Evolutionary conservation across 2,888 invertebrate species (phyloP).

Genomic region (Cheilosia soror): DNA sequence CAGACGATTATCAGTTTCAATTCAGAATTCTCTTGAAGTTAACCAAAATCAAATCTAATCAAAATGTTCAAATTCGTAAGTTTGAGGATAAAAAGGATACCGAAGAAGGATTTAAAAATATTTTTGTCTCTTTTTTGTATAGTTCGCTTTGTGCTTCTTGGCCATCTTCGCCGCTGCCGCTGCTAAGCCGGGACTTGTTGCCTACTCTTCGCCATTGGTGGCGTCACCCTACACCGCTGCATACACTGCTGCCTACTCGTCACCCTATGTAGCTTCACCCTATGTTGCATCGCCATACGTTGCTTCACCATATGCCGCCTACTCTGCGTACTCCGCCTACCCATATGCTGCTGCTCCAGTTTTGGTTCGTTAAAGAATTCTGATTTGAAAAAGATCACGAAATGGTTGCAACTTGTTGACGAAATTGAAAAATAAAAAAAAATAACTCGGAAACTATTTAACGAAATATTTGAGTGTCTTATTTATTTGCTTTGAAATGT

Average conservation of each 20-base stretch:
- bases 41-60: constrained; percentile 40
- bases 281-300: constrained; percentile 60
- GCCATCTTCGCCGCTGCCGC: constrained; percentile 61
- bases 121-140: background rate
- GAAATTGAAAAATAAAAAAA: constrained; percentile 14
- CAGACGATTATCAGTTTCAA: constrained; percentile 56
- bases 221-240: constrained; percentile 62
- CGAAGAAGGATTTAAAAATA: background rate
- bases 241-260: constrained; percentile 48
- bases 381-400: background rate
- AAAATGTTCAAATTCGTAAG: constrained; percentile 73
- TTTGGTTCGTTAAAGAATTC: constrained; percentile 59
- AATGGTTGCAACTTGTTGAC: constrained; percentile 5
- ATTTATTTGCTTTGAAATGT: background rate
- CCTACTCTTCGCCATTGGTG: constrained; percentile 60
- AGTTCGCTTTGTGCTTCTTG: constrained; percentile 66
- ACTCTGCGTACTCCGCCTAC: constrained; percentile 69
- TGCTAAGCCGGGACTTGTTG: constrained; percentile 65
- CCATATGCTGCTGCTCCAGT: constrained; percentile 63
- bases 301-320: constrained; percentile 67
- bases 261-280: constrained; percentile 55
- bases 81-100: constrained; percentile 1
- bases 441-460: background rate
- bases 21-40: constrained; percentile 50
- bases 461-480: background rate